Percentiles rank a stretch among this genome's conserved stretches.
phyloP scores from a whole-genome alignment of 2,888 invertebrate species.

The Eueremaeus valkanovi region DNA sequence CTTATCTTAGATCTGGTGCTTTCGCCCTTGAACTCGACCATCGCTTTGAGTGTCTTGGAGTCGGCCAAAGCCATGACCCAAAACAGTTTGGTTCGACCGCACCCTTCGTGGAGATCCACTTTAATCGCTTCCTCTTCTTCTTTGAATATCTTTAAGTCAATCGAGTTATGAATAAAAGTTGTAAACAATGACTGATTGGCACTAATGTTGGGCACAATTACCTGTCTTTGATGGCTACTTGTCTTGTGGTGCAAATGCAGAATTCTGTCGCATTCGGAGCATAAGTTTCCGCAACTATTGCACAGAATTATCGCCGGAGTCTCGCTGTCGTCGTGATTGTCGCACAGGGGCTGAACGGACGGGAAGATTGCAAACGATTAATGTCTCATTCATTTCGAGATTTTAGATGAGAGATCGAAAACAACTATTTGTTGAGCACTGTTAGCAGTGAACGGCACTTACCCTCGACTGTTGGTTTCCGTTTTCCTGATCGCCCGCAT shows the following conservation, averaged over 20 bases:
- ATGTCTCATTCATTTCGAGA: neutral
- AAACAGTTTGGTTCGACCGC: slow-evolving; percentile 90
- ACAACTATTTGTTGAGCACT: too few relatives aligned
- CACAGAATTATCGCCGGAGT: slow-evolving; percentile 91
- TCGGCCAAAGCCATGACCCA: slow-evolving; percentile 92
- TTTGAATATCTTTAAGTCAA: slow-evolving; percentile 68
- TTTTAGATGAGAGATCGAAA: too few relatives aligned
- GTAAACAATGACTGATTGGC: neutral
- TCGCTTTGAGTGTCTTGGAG: slow-evolving; percentile 77
- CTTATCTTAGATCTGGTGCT: slow-evolving; percentile 20
- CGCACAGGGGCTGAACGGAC: slow-evolving; percentile 74
- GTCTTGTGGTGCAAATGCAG: slow-evolving; percentile 86
- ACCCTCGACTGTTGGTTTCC: slow-evolving; percentile 38
- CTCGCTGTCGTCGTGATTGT: slow-evolving; percentile 93
- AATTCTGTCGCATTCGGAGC: slow-evolving; percentile 92
- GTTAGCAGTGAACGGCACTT: too few relatives aligned
- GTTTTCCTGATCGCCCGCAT: slow-evolving; percentile 56
- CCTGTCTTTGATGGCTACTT: slow-evolving; percentile 76
- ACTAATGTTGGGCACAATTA: slow-evolving; percentile 49
- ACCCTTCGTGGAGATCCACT: slow-evolving; percentile 91
- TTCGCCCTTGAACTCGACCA: slow-evolving; percentile 72
- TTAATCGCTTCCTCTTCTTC: slow-evolving; percentile 94
- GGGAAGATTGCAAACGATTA: slow-evolving; percentile 40
- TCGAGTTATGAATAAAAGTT: slow-evolving; percentile 40
- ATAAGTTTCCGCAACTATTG: slow-evolving; percentile 81